These are phyloP conservation scores for Platypus cylindrus DNA, from an alignment of 2,888 invertebrate species.

Conservation along the genomic window DNA sequence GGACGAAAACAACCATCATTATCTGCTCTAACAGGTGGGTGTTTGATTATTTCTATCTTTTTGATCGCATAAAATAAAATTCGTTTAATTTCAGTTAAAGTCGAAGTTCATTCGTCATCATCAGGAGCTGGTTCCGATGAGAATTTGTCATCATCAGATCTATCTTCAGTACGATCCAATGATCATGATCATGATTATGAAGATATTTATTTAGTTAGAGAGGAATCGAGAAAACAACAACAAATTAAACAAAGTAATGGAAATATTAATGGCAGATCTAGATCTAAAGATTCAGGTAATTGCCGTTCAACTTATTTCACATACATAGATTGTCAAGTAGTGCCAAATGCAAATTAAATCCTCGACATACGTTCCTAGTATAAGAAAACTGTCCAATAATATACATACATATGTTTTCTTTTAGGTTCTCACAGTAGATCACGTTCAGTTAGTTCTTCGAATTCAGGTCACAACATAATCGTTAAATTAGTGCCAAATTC, in stretches of 20 bases:
- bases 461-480: slow-evolving; percentile 33
- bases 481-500: slow-evolving; percentile 26
- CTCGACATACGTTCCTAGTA: too few relatives aligned
- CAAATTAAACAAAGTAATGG: slow-evolving; percentile 12
- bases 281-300: slow-evolving; percentile 20
- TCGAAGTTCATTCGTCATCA: slow-evolving; percentile 70
- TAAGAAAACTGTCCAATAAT: too few relatives aligned
- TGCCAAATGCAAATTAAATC: too few relatives aligned
- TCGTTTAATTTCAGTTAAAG: slow-evolving; percentile 52
- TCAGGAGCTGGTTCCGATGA: slow-evolving; percentile 52
- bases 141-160: slow-evolving; percentile 45
- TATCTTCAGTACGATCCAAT: slow-evolving; percentile 38
- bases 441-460: slow-evolving; percentile 34
- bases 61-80: not conserved
- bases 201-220: slow-evolving; percentile 63
- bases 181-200: slow-evolving; percentile 64
- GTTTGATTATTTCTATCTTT: not conserved
- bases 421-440: slow-evolving; percentile 67
- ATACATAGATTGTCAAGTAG: too few relatives aligned
- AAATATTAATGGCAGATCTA: slow-evolving; percentile 15
- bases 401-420: slow-evolving; percentile 34
- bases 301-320: too few relatives aligned
- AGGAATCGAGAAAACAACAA: slow-evolving; percentile 33
- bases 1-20: slow-evolving; percentile 28
- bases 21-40: slow-evolving; percentile 36